Evolutionary conservation across 2,797 vertebrate genomes (phyloP), one percentile per base, ranked within the genome.

Genomic region (Halcyon leucocephala): DNA sequence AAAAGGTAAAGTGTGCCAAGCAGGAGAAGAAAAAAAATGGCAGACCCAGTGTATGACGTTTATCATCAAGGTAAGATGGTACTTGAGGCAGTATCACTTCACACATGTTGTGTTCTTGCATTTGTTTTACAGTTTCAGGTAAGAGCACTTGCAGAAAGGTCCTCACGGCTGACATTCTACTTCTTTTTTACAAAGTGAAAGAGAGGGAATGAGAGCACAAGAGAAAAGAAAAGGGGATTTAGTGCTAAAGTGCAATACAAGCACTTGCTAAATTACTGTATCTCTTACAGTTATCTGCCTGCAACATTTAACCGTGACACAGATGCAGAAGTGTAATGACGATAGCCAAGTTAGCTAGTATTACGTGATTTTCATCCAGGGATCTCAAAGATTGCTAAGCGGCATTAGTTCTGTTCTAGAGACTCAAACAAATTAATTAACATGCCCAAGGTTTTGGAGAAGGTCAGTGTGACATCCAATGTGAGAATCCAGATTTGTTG

Each of bases 31-130:
- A 22, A 46, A 42, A 46, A 42, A 83, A 78, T 4, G 25, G 29
- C 66, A 83, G 13, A 64, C 26, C 12, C 31, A 10, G 6, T 29
- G 0, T 21, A 88, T 66, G n/a, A 77, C 35, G 7, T 78, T 83
- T 86, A 51, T 55, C 10, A 28, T 58, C 44, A 14, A 3, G 4
- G 7, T 31, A 86, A 60, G 10, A 33, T 11, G 12, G 46, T 25
- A 77, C 42, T 70, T n/a, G 18, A 80, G 76, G 60, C 35, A 69
- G 19, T 42, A 74, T n/a, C 48, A 29, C 26, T 84, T 91, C 9
- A 13, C 2, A 0, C 5, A 21, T 21, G 4, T 35, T 1, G 1
- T 1, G 1, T 57, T 84, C n/a, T 41, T 80, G 39, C 25, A 39
- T 33, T 85, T 76, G 19, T 55, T 71, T 74, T 55, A 69, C 17